phyloP scores from a whole-genome alignment of 2,888 invertebrate species.

The Eulithis testata region DNA sequence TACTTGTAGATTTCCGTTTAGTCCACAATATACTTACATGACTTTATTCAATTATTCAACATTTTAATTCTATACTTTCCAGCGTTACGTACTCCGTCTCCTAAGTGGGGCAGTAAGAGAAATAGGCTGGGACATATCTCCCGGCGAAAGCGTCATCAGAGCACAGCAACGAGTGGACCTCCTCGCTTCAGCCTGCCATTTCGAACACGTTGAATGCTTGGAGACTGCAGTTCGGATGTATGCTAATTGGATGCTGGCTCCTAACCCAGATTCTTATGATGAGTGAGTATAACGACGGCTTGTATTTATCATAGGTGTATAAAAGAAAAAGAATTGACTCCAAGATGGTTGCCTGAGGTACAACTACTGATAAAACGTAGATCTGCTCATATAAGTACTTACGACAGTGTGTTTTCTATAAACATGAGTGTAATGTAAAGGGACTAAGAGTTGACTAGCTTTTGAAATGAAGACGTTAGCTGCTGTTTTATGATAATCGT shows the following conservation, averaged over 20 bases:
- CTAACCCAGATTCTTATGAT: conserved; percentile 89
- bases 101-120: conserved; percentile 87
- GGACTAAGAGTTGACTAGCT: too few species aligned
- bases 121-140: conserved; percentile 87
- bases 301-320: background rate
- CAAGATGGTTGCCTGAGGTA: conserved; percentile 6
- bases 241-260: conserved; percentile 89
- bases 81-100: conserved; percentile 89
- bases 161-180: conserved; percentile 90
- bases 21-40: too few species aligned
- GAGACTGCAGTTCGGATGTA: conserved; percentile 89
- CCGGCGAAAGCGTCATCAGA: conserved; percentile 87
- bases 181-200: conserved; percentile 89
- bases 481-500: too few species aligned
- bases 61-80: conserved; percentile 34
- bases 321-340: conserved; percentile 4
- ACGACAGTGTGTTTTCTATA: too few species aligned
- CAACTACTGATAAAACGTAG: background rate
- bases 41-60: background rate
- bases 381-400: too few species aligned
- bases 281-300: conserved; percentile 84
- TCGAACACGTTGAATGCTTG: conserved; percentile 90
- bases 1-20: too few species aligned
- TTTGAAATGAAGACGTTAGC: too few species aligned
- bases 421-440: too few species aligned